Evolutionary conservation across 2,888 invertebrate species (phyloP), one percentile per base, ranked within the genome.

Genomic region (Habroteleia sp.): DNA sequence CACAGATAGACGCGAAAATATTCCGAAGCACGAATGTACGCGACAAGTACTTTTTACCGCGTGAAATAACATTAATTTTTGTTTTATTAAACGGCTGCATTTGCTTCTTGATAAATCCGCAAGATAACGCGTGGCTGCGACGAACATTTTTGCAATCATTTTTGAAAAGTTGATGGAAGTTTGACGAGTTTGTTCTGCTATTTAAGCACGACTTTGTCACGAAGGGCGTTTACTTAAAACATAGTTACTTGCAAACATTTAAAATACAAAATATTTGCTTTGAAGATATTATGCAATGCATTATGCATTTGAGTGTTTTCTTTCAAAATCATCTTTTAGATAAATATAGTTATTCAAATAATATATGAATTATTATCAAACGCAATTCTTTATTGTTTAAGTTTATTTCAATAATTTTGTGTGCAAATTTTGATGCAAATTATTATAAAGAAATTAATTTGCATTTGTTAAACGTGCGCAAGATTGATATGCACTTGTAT

Each of bases 21-120:
- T 78, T 81, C 79, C 79, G 66, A 77, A 72, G 79, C 81, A 78
- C 81, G 81, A 76, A 74, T 78, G 46, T 52, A 56, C 69, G 50
- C 82, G 82, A 81, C 56, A 54, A 62, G 56, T 56, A 37, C 63
- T 68, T 68, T 71, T 65, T 35, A 17, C 58, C 27, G 4, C 58
- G 39, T 48, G 41, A 46, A 66, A 66, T 56, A 72, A 56, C 71
- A 76, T 72, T 72, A 66, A 76, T 72, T 58, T 65, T 65, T 60
- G 46, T 65, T 65, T 52, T 50, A 63, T 62, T 68, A 56, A 66
- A 76, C 56, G 42, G n/a, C 48, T 44, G 68, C 74, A 68, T 74
- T 74, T 63, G 68, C 44, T 74, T 63, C 74, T 68, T 33, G 74
- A 74, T 74, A 42, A 29, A 62, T 63, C 20, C 58, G 7, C 8